Evolutionary conservation across 2,113 vertebrate species (phyloP), one percentile per base, ranked within the genome.

Genomic region (Nibea coibor): DNA sequence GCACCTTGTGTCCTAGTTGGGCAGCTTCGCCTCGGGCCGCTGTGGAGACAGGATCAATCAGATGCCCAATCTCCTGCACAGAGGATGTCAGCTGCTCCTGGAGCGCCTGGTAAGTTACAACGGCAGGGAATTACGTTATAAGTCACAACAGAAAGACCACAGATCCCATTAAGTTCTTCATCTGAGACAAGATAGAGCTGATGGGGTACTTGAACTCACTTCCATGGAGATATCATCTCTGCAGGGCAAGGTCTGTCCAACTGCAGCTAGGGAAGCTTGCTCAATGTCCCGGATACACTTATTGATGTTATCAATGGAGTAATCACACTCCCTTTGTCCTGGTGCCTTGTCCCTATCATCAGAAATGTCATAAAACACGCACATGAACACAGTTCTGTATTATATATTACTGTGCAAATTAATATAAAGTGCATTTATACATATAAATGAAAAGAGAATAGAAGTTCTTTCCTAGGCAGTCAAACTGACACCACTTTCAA

Each of bases 61-160:
- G 96, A 82, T 99, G 97, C 1, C 98, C 97, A 4, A 99, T 99
- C 89, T 99, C 98, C 87, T 99, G 98, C 45, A 99, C 98, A 0
- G 97, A 97, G 0, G 98, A 98, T 9, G 97, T 98, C 89, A 99
- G 95, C 93, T 99, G 98, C 51, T 99, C 98, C 91, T 99, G 98
- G 5, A 99, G 90, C 71, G 98, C 98, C 98, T 99, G 88, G 75
- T 19, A 83, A 26, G 72, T 88, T 84, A 72, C n/a, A 80, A 35
- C 22, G 51, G 67, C 53, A 82, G 58, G 63, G 50, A 69, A 80
- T 88, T 72, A 71, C 28, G 26, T 69, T 48, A 45, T 66, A 88
- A 89, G 77, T 71, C 67, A 83, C 73, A 85, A 76, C 47, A 81
- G 69, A 90, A 71, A 75, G 65, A 66, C 74, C 61, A 78, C 66